Evolutionary conservation across 2,797 vertebrate genomes (phyloP), one percentile per base, ranked within the genome.

Genomic region (Enteromius unitaeniatus): DNA sequence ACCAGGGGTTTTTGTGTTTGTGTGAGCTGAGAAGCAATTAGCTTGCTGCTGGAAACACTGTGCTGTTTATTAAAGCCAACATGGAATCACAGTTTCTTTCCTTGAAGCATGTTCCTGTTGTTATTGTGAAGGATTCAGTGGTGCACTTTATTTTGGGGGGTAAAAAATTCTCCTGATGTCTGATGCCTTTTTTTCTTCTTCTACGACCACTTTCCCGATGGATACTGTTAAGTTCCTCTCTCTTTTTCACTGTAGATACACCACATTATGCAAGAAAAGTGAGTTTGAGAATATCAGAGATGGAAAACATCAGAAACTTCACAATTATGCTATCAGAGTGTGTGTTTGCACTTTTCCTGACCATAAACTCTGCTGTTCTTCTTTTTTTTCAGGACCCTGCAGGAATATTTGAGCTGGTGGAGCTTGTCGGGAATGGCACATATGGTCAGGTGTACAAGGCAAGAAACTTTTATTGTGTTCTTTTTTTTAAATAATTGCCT

Each of bases 391-490:
- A 96, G 96, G 96, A 97, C 88, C 96, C 96, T 83, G 95, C 95
- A 49, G 96, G 96, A 81, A 96, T 96, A 89, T 97, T 97, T 93
- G 96, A 97, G 91, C 84, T 97, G 88, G 95, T 97, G 86, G 96
- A 97, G 88, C 94, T 96, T 73, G 96, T 96, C 90, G 96, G 96
- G 88, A 97, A 96, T 92, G 96, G 96, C 75, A 96, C 96, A 0
- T 97, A 97, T 0, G 96, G 96, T 31, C 96, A 97, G 85, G 96
- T 97, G 53, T 97, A 96, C 86, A 97, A 97, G 94, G 96, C 96
- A 93, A 92, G 90, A 23, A 23, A 23, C 19, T 73, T 45, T 7
- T 3, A 60, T 45, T 60, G 3, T 23, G 19, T 55, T 45, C 45
- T 49, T 19, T 2, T 3, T 3, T 76, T 31, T 65, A 10, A 60